A percentile compares a stretch with the other conserved stretches of the same genome.
Evolutionary conservation across 2,888 invertebrate genomes (phyloP).

Genomic region (Chironomus riparius): DNA sequence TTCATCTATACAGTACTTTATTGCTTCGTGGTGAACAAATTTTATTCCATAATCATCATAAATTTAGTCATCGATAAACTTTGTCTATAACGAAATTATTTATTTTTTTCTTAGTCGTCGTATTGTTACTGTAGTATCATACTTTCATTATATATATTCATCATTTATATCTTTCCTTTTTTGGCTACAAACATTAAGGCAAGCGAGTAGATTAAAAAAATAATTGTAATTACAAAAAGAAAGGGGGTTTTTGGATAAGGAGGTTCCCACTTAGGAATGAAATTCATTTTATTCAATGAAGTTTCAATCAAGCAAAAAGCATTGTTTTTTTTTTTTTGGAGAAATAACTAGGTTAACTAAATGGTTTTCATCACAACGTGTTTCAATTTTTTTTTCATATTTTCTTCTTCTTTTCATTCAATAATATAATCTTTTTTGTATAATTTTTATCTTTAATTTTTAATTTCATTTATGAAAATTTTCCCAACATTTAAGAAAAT

Average conservation of each 20-base stretch:
- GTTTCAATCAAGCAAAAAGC: conserved; percentile 8
- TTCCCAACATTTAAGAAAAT: not conserved
- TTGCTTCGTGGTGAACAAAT: not conserved
- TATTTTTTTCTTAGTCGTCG: not conserved
- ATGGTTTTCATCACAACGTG: conserved; percentile 23
- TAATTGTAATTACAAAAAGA: not conserved
- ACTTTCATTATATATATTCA: not conserved
- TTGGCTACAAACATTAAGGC: conserved; percentile 26
- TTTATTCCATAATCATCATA: not conserved
- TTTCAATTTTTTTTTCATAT: not conserved
- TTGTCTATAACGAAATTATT: not conserved
- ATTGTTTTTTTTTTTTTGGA: not conserved
- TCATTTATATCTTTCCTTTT: not conserved
- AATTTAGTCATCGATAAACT: too few species aligned
- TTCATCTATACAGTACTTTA: not conserved
- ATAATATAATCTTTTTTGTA: not conserved
- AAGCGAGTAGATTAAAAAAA: conserved; percentile 1
- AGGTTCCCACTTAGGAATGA: not conserved
- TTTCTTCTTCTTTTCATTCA: not conserved
- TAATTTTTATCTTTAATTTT: not conserved
- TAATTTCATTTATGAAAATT: not conserved
- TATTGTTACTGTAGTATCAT: not conserved
- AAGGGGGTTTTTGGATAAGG: not conserved
- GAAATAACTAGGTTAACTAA: conserved; percentile 19
- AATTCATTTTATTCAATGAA: not conserved